Conservation (phyloP, 1,140 invertebrate species). For the Pseudomyrmex sp. region DNA sequence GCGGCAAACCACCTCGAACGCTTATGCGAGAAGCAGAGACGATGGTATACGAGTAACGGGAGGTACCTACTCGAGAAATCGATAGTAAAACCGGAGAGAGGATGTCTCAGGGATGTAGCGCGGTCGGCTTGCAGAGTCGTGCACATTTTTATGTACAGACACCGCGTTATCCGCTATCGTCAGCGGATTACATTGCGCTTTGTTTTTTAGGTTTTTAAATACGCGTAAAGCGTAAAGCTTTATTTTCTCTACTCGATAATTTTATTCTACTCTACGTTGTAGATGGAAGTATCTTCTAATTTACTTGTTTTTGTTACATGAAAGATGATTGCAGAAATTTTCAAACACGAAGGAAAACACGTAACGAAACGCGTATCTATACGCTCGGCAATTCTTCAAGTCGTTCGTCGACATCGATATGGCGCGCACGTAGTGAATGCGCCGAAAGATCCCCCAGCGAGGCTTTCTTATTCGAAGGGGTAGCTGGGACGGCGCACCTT, state of each 20-base stretch:
- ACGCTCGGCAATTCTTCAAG: slow-evolving; percentile 14
- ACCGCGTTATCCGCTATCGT: slow-evolving; percentile 17
- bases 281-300: no score
- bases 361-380: slow-evolving; percentile 22
- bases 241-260: no score
- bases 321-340: no score
- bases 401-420: slow-evolving; percentile 61
- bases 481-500: slow-evolving; percentile 62
- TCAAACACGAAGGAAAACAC: no score
- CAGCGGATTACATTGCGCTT: slow-evolving; percentile 8
- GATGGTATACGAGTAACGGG: slow-evolving; percentile 37
- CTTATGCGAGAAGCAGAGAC: slow-evolving; percentile 44
- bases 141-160: slow-evolving; percentile 36
- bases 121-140: slow-evolving; percentile 29
- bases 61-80: slow-evolving; percentile 51
- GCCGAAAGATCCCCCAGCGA: slow-evolving; percentile 69
- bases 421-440: slow-evolving; percentile 65
- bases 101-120: slow-evolving; percentile 49
- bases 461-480: slow-evolving; percentile 73
- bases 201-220: no score
- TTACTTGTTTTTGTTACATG: no score
- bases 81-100: slow-evolving; percentile 57
- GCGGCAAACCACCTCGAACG: slow-evolving; percentile 59
- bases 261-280: no score
- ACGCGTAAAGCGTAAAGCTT: no score